Evolutionary conservation across 2,888 invertebrate species (phyloP).

Genomic region (Drosophila subquinaria): DNA sequence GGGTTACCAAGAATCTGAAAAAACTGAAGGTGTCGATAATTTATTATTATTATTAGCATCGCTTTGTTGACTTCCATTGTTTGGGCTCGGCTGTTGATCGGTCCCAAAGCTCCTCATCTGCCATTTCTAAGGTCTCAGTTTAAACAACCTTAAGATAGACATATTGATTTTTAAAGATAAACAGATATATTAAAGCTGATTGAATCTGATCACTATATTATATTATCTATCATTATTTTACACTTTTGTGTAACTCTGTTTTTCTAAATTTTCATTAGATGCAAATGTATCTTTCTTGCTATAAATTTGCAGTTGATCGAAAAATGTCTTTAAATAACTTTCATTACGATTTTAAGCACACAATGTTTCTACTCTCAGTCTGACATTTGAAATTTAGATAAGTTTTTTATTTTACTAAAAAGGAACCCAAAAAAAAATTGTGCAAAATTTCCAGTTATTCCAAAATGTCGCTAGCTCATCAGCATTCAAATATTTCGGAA

Average conservation of each 20-base stretch:
- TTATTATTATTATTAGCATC: slow-evolving; percentile 74
- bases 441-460: slow-evolving; percentile 22
- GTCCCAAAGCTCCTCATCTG: slow-evolving; percentile 12
- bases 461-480: slow-evolving; percentile 23
- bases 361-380: slow-evolving; percentile 5
- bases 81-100: slow-evolving; percentile 27
- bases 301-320: too few species aligned
- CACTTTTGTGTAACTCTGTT: not conserved
- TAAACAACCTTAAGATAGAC: slow-evolving; percentile 16
- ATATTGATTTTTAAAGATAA: slow-evolving; percentile 4
- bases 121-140: slow-evolving; percentile 21
- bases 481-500: slow-evolving; percentile 42
- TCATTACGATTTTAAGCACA: not conserved
- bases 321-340: too few species aligned
- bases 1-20: slow-evolving; percentile 20
- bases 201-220: not conserved
- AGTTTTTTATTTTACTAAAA: slow-evolving; percentile 8
- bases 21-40: slow-evolving; percentile 69
- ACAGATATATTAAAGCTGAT: slow-evolving; percentile 8
- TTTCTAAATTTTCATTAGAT: too few species aligned
- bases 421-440: slow-evolving; percentile 14
- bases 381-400: slow-evolving; percentile 1
- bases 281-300: not conserved
- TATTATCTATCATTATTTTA: not conserved
- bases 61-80: slow-evolving; percentile 62